Evolutionary conservation across 30 jellyfish, hydroid and myxozoan species (phyloP), one percentile per base, ranked within the genome.

Genomic region (Nemopilema nomurai): DNA sequence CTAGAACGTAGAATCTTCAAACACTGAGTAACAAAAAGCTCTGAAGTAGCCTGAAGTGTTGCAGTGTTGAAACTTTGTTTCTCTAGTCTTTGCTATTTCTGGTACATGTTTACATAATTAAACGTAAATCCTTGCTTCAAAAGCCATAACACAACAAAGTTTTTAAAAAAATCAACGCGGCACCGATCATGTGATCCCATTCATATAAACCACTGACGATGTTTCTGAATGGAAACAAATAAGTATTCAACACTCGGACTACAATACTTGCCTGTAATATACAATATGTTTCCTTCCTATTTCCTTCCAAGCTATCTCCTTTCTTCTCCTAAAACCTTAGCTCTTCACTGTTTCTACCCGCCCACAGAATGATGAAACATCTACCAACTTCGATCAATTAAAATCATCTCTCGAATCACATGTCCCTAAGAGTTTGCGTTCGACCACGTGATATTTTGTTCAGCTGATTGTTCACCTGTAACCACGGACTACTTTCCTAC

Each of bases 401-500:
- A 41, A 41, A 41, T 3, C 13, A 41, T 13, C 6, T 41, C 6
- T 41, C 57, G 6, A 3, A 41, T 41, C 57, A 41, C 57, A 13
- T 41, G 57, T n/a, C n/a, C n/a, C 57, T 41, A 3, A 41, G 57
- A 41, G 57, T 41, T 41, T 41, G 57, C 57, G 13, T 41, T 41
- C 57, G 69, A 19, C 51, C 87, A 77, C 76, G 87, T 77, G 87
- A 77, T 8, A 23, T n/a, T 52, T 53, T 77, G 87, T 77, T 0
- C 87, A 28, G 29, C 1, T 27, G 69, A 62, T 23, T 53, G 87
- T 62, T 77, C 87, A 77, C 65, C 87, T 77, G 87, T 62, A 25
- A 77, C 87, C 74, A 77, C 51, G 77, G 87, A 77, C 83, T 26
- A 77, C 87, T 50, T 23, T 51, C 65, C 65, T 17, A 62, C 66